These are phyloP conservation scores for Neodiprion lecontei DNA, from an alignment of 1,140 invertebrate genomes.

Conservation along the genomic window DNA sequence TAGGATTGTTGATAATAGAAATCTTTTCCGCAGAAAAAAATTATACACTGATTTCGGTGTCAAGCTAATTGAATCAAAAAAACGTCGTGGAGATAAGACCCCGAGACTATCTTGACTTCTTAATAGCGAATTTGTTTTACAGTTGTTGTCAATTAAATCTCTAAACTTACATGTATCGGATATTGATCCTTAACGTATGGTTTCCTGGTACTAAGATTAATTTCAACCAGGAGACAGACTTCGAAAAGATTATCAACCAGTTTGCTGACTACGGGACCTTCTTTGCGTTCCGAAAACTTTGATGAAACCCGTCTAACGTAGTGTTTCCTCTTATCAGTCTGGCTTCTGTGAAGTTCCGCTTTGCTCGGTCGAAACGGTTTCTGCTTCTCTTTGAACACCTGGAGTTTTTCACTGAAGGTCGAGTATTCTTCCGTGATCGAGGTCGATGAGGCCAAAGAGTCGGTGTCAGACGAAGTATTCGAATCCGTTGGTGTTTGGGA, in stretches of 20 bases:
- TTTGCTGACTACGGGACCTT: constrained; percentile 20
- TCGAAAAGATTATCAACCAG: constrained; percentile 66
- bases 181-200: constrained; percentile 74
- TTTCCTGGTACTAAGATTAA: constrained; percentile 65
- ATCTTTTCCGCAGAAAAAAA: not conserved
- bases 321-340: constrained; percentile 68
- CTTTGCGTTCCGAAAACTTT: constrained; percentile 27
- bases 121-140: too few species aligned
- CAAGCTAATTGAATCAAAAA: constrained; percentile 6
- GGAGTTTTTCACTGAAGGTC: constrained; percentile 28
- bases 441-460: constrained; percentile 41
- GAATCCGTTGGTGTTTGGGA: constrained; percentile 27
- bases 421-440: constrained; percentile 25
- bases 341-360: constrained; percentile 56
- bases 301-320: constrained; percentile 66
- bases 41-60: too few species aligned
- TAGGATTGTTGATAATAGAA: constrained; percentile 11
- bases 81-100: not conserved
- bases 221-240: constrained; percentile 69
- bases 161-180: constrained; percentile 66
- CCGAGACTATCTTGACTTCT: too few species aligned
- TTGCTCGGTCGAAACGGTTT: constrained; percentile 22
- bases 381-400: constrained; percentile 27
- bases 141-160: too few species aligned
- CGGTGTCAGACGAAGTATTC: constrained; percentile 43